Evolutionary conservation across 2,797 vertebrate genomes (phyloP).

Genomic region (Ispidina picta): DNA sequence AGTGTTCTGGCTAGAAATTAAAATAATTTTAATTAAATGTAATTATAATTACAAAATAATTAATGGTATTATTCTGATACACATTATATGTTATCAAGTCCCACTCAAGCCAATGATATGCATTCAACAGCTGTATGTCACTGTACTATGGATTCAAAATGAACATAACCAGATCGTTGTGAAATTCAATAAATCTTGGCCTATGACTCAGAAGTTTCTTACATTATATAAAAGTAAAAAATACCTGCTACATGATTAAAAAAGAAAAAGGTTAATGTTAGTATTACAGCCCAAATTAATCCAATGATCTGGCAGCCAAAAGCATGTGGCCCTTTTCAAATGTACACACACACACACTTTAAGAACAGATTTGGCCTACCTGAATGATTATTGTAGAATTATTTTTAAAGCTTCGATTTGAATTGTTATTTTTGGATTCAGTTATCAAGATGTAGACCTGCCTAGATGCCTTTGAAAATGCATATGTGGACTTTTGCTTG

Average conservation of each 20-base stretch:
- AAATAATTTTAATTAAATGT: neutral
- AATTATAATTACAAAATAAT: neutral
- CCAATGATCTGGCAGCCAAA: neutral
- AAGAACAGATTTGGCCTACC: neutral
- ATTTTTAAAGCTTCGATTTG: neutral
- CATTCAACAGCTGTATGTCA: neutral
- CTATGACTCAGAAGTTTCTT: neutral
- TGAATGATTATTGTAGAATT: neutral
- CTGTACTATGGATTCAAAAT: neutral
- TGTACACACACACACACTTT: neutral
- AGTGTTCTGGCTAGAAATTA: neutral
- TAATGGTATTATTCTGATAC: neutral
- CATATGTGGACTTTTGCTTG: neutral
- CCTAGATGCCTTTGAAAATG: neutral
- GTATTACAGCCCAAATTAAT: neutral
- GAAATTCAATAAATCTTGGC: neutral
- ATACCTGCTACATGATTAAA: neutral
- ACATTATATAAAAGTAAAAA: neutral
- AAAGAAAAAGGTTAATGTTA: neutral
- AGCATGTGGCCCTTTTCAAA: neutral
- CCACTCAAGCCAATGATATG: neutral
- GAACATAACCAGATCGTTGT: neutral
- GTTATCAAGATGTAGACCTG: neutral
- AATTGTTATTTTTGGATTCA: neutral
- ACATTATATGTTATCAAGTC: neutral